A percentile compares a stretch with the other conserved stretches of the same genome.
Evolutionary conservation across 2,113 vertebrate species (phyloP).

Genomic region (Poicephalus meyeri): DNA sequence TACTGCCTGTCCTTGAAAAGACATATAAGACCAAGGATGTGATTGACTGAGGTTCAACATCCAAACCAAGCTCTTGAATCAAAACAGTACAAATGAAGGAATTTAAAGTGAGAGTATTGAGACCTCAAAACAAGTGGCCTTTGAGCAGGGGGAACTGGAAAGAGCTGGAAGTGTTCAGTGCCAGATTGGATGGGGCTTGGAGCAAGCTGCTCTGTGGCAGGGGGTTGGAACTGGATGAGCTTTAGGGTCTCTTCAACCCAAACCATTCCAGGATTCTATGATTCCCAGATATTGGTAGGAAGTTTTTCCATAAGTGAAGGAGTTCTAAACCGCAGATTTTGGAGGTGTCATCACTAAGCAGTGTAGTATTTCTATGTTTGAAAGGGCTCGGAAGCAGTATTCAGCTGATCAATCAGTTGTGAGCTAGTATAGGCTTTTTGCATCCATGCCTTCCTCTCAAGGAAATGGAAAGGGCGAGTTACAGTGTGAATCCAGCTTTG

Average conservation of each 20-base stretch:
- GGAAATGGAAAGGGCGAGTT: neutral
- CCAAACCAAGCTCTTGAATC: too few species aligned
- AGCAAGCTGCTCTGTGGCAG: neutral
- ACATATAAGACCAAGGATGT: too few species aligned
- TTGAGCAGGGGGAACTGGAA: neutral
- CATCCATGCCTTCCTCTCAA: neutral
- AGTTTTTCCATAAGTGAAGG: neutral
- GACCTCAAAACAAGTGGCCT: fast-evolving
- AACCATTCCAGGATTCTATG: neutral
- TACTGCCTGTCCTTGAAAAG: too few species aligned
- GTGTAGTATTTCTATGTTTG: neutral
- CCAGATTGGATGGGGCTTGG: neutral
- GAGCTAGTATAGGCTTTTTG: neutral
- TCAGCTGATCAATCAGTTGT: neutral
- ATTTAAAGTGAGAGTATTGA: fast-evolving
- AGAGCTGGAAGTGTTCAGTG: neutral
- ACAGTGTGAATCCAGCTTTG: fast-evolving
- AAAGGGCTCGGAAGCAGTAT: neutral
- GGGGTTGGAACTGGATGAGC: neutral
- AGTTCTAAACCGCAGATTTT: neutral
- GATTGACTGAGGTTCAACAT: too few species aligned
- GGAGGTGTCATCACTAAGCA: neutral
- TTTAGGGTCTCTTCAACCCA: neutral
- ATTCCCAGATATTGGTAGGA: neutral
- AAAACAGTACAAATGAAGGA: too few species aligned